Conservation (phyloP, 1,140 invertebrate species). For the Eufriesea mexicana region DNA sequence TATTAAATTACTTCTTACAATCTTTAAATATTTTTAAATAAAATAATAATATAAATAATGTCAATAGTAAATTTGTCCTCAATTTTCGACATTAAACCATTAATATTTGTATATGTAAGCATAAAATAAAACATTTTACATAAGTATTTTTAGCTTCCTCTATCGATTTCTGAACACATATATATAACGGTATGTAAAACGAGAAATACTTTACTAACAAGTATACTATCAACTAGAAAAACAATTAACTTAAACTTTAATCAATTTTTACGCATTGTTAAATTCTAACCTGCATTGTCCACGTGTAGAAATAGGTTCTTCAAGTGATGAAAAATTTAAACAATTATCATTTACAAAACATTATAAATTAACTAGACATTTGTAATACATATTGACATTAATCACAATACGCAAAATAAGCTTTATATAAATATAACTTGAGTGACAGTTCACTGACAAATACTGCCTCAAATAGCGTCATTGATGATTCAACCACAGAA, state of each 20-base stretch:
- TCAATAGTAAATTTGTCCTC: neutral
- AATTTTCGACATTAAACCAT: neutral
- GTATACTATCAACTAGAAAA: neutral
- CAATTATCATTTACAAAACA: neutral
- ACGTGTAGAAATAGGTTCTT: slow-evolving; percentile 25
- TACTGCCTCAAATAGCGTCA: slow-evolving; percentile 12
- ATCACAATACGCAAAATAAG: neutral
- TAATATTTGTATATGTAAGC: neutral
- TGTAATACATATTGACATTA: neutral
- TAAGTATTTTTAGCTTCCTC: neutral
- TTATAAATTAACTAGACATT: neutral
- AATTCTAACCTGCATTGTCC: slow-evolving; percentile 56
- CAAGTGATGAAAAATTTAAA: neutral
- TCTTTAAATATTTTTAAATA: too few relatives aligned
- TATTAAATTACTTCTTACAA: neutral
- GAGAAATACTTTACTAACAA: neutral
- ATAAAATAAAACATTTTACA: neutral
- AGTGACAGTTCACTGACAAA: slow-evolving; percentile 33
- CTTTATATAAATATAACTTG: neutral
- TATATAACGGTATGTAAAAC: neutral
- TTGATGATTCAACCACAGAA: slow-evolving; percentile 27
- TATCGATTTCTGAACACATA: neutral
- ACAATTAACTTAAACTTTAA: neutral
- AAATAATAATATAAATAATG: too few relatives aligned
- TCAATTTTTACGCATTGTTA: slow-evolving; percentile 7